These are phyloP conservation scores for Paraplagusia blochii DNA, from an alignment of 2,113 vertebrate genomes.

Conservation along the genomic window DNA sequence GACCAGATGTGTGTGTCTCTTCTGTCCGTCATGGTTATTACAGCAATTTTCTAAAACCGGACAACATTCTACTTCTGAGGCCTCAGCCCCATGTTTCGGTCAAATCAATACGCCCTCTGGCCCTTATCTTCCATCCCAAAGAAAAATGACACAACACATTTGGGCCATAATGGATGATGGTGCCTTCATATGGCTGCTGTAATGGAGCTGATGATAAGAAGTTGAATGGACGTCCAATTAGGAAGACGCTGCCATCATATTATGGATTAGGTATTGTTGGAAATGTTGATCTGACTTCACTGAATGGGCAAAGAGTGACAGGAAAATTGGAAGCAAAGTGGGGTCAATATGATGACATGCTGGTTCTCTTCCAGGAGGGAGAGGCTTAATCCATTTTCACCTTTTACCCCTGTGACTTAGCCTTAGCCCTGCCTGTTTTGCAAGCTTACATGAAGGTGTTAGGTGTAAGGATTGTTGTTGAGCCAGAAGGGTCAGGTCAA, in stretches of 20 bases:
- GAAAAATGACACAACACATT: slow-evolving; percentile 71
- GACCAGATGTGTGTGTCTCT: slow-evolving; percentile 38
- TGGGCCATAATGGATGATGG: slow-evolving; percentile 65
- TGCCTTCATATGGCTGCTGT: slow-evolving; percentile 53
- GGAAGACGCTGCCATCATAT: slow-evolving; percentile 30
- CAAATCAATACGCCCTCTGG: slow-evolving; percentile 71
- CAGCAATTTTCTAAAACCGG: slow-evolving; percentile 75
- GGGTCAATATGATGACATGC: slow-evolving; percentile 19
- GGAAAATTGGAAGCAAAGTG: slow-evolving; percentile 35
- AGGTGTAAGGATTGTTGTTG: no score
- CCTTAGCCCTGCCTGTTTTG: no score
- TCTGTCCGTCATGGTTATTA: slow-evolving; percentile 73
- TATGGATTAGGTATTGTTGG: slow-evolving; percentile 49
- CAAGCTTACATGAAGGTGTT: no score
- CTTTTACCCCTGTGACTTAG: no score
- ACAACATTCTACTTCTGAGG: slow-evolving; percentile 68
- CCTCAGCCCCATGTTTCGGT: slow-evolving; percentile 62
- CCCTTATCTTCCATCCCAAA: slow-evolving; percentile 56
- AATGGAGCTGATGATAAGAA: slow-evolving; percentile 62
- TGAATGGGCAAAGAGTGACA: slow-evolving; percentile 45
- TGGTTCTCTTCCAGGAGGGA: neutral
- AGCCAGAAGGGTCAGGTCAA: no score
- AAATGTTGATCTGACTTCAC: slow-evolving; percentile 35
- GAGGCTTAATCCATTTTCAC: no score
- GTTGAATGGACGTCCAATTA: slow-evolving; percentile 63